Evolutionary conservation across 1,140 invertebrate species (phyloP).

Genomic region (Episyrphus balteatus): DNA sequence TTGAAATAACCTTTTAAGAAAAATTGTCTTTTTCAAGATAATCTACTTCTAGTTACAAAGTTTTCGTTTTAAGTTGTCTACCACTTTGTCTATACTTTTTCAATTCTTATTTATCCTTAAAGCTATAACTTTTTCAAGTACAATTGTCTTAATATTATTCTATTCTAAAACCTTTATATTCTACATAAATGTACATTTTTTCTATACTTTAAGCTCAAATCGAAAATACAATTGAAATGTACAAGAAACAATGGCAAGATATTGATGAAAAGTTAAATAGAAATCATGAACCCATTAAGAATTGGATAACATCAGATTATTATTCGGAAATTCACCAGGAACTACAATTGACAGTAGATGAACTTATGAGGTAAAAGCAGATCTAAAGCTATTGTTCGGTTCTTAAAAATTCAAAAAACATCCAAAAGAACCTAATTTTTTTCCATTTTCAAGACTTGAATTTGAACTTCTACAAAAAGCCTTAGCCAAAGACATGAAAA

Average conservation of each 20-base stretch:
- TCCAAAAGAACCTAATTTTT: neutral
- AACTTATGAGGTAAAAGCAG: conserved; percentile 39
- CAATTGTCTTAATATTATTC: no score
- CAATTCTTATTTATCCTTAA: no score
- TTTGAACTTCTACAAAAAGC: conserved; percentile 42
- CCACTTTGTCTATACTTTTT: no score
- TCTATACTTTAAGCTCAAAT: conserved; percentile 21
- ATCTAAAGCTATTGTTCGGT: neutral
- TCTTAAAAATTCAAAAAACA: neutral
- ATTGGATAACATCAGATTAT: conserved; percentile 41
- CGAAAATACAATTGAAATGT: conserved; percentile 33
- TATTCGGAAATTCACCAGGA: conserved; percentile 44
- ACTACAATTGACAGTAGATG: conserved; percentile 42
- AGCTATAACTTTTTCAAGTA: no score
- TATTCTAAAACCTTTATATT: neutral
- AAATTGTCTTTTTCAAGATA: no score
- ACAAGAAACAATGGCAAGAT: conserved; percentile 38
- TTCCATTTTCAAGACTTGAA: conserved; percentile 35
- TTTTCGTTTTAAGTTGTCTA: no score
- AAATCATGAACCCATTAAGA: conserved; percentile 37
- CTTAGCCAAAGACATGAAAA: conserved; percentile 36
- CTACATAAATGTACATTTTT: no score
- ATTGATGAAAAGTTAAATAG: conserved; percentile 36
- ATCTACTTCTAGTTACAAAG: no score
- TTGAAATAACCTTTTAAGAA: no score